These are phyloP conservation scores for Pollenia amentaria DNA, from an alignment of 2,888 invertebrate species.

Conservation along the genomic window DNA sequence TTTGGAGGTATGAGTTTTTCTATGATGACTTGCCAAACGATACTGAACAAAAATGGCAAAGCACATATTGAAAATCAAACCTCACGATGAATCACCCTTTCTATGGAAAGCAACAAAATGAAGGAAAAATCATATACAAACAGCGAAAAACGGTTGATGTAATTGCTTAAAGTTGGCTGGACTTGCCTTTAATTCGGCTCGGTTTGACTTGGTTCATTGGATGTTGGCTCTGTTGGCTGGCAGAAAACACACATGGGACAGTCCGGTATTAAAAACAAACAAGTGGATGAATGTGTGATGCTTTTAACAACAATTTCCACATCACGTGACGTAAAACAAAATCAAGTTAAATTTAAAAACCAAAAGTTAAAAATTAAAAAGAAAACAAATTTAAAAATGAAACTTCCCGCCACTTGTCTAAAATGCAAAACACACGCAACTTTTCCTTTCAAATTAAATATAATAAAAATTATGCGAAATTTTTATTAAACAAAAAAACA, in stretches of 20 bases:
- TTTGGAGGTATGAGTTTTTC: no score
- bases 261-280: conserved; percentile 30
- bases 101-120: conserved; percentile 19
- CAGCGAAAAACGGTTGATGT: conserved; percentile 61
- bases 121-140: conserved; percentile 13
- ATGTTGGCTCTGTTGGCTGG: conserved; percentile 27
- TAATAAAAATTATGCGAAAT: conserved; percentile 47
- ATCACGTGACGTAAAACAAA: conserved; percentile 69
- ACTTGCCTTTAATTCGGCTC: conserved; percentile 34
- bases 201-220: conserved; percentile 63
- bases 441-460: conserved; percentile 42
- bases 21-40: no score
- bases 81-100: no score
- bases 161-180: conserved; percentile 61
- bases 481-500: conserved; percentile 10
- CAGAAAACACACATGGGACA: conserved; percentile 42
- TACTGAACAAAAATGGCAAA: no score
- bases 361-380: conserved; percentile 36
- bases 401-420: conserved; percentile 32
- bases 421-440: conserved; percentile 57
- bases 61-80: no score
- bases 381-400: conserved; percentile 6
- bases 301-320: conserved; percentile 68
- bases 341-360: conserved; percentile 38
- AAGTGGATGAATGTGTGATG: conserved; percentile 30